Percentiles rank a stretch among this genome's conserved stretches.
These are phyloP conservation scores for Cylindroiulus punctatus DNA, from an alignment of 2,888 invertebrate species.

Conservation along the genomic window DNA sequence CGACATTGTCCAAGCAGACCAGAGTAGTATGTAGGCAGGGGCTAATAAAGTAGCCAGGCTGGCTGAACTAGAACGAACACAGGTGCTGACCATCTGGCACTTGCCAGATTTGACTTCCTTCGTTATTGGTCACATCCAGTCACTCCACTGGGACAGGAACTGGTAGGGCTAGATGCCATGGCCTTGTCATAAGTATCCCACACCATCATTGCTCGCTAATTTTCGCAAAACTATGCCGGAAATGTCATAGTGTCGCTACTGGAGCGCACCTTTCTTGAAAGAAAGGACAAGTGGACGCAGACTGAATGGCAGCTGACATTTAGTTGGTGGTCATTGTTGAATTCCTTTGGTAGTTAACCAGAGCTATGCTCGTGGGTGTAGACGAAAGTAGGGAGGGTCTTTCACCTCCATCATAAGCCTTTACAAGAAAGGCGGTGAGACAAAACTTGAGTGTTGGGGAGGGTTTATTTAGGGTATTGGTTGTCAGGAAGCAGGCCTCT, in stretches of 20 bases:
- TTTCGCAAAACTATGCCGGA: neutral
- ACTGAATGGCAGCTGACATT: neutral
- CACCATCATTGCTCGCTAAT: neutral
- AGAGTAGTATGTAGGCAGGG: too few relatives aligned
- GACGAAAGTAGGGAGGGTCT: conserved; percentile 23
- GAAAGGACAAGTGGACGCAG: neutral
- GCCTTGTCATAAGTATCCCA: neutral
- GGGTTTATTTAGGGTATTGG: conserved; percentile 14
- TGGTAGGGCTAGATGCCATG: neutral
- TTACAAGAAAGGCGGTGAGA: conserved; percentile 15
- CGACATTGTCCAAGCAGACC: too few relatives aligned
- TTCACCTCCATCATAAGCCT: conserved; percentile 8
- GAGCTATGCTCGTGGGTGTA: neutral
- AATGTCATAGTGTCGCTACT: neutral
- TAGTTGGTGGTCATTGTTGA: neutral
- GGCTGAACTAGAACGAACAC: neutral
- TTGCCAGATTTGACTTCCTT: neutral
- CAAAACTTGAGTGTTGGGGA: conserved; percentile 11
- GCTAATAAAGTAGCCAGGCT: too few relatives aligned
- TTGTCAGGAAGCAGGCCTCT: conserved; percentile 10
- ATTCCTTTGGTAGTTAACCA: neutral
- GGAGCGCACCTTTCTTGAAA: neutral
- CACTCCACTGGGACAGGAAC: neutral
- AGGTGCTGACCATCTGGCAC: conserved; percentile 17
- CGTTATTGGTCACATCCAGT: neutral